Evolutionary conservation across 2,113 vertebrate genomes (phyloP).

Genomic region (Seriola quinqueradiata): DNA sequence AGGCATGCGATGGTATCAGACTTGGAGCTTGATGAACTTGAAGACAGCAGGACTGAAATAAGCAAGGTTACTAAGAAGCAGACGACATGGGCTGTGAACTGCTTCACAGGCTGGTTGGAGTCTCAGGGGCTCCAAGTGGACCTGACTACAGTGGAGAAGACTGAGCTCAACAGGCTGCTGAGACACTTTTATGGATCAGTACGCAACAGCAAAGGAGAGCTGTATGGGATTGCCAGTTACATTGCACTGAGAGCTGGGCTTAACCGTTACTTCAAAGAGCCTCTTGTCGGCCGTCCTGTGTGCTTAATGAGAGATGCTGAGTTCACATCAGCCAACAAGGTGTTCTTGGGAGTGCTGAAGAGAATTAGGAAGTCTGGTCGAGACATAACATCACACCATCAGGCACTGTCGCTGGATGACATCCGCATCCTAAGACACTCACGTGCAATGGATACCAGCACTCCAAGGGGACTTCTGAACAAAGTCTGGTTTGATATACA

Average conservation of each 20-base stretch:
- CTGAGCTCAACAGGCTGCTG: slow-evolving; percentile 22
- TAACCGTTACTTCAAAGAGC: slow-evolving; percentile 19
- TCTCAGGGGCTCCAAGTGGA: slow-evolving; percentile 26
- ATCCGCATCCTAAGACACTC: slow-evolving; percentile 35
- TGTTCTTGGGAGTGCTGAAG: slow-evolving; percentile 34
- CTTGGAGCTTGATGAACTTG: neutral
- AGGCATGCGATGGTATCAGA: neutral
- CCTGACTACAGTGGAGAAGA: neutral
- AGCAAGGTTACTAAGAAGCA: slow-evolving; percentile 19
- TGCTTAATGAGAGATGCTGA: slow-evolving; percentile 36
- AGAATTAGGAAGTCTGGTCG: slow-evolving; percentile 20
- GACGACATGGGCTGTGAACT: slow-evolving; percentile 27
- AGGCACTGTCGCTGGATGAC: slow-evolving; percentile 11
- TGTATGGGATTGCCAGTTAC: slow-evolving; percentile 44
- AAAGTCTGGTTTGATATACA: slow-evolving; percentile 46
- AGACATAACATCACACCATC: slow-evolving; percentile 8
- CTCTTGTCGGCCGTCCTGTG: neutral
- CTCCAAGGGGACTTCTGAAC: slow-evolving; percentile 29
- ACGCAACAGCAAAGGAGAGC: slow-evolving; percentile 36
- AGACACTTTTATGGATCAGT: slow-evolving; percentile 32
- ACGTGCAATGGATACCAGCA: slow-evolving; percentile 2
- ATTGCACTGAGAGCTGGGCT: slow-evolving; percentile 36
- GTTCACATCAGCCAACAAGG: slow-evolving; percentile 33
- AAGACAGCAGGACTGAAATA: neutral
- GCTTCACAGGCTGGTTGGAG: slow-evolving; percentile 24